phyloP scores from a whole-genome alignment of 2,113 vertebrate genomes.

The Leptocoma aspasia region DNA sequence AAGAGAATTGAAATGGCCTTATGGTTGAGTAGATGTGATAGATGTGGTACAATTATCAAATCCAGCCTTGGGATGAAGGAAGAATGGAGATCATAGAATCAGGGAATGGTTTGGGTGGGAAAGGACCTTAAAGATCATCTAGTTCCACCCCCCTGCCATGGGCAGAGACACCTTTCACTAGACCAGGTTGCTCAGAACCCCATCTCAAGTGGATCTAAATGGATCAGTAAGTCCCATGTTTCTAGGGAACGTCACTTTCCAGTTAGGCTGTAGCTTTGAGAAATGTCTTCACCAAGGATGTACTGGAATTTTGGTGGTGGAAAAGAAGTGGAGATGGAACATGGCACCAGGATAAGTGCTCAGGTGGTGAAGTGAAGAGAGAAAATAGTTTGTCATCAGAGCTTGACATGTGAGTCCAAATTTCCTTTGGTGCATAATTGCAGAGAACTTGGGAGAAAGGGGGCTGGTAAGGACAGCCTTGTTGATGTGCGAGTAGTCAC shows the following conservation, averaged over 20 bases:
- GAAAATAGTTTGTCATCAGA: background rate
- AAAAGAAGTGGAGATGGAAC: background rate
- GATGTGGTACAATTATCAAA: background rate
- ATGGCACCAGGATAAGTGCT: background rate
- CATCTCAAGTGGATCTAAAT: background rate
- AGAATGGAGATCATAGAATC: background rate
- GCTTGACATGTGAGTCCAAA: background rate
- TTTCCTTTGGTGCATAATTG: background rate
- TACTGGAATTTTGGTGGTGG: background rate
- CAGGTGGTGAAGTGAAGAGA: background rate
- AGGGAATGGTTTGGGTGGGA: background rate
- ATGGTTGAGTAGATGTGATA: background rate
- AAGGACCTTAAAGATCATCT: background rate
- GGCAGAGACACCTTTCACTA: too few relatives aligned
- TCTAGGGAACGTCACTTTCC: background rate
- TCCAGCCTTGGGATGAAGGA: background rate
- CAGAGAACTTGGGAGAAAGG: background rate
- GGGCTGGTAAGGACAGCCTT: background rate
- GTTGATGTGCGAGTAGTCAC: background rate
- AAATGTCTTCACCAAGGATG: background rate
- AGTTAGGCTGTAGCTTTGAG: background rate
- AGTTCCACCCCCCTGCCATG: rapidly evolving
- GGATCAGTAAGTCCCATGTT: background rate
- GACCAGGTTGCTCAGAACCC: background rate
- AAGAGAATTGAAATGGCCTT: background rate